These are phyloP conservation scores for Pangasius krempfi DNA, from an alignment of 2,797 vertebrate species.

Conservation along the genomic window DNA sequence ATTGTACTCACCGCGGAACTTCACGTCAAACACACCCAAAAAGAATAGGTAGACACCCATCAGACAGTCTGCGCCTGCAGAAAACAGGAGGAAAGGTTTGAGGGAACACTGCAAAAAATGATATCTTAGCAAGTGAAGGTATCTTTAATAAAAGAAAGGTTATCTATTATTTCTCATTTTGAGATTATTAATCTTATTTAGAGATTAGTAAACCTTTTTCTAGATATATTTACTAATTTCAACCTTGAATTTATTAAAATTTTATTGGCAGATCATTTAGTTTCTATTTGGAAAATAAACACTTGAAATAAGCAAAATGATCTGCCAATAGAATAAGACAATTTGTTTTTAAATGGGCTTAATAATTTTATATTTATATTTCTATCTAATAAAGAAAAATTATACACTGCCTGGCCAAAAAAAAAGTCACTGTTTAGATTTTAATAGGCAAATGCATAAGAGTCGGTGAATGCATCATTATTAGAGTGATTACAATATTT, in stretches of 20 bases:
- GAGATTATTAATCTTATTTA: not conserved
- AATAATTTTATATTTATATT: not conserved
- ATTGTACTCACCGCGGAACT: conserved; percentile 81
- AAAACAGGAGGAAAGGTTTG: not conserved
- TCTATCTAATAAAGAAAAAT: not conserved
- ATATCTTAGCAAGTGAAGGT: not conserved
- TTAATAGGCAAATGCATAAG: no score
- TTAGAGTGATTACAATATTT: no score
- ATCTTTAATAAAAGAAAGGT: not conserved
- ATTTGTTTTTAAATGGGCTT: not conserved
- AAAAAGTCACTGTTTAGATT: no score
- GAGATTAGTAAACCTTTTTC: not conserved
- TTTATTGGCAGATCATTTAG: not conserved
- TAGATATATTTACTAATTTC: not conserved
- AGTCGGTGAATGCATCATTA: no score
- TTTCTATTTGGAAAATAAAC: not conserved
- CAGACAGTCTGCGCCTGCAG: conserved; percentile 81
- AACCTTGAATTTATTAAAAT: not conserved
- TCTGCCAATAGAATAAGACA: not conserved
- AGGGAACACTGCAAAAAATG: not conserved
- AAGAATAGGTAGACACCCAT: conserved; percentile 85
- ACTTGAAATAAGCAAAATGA: not conserved
- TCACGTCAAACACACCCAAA: conserved; percentile 79
- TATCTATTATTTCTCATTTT: not conserved
- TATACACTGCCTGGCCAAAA: not conserved